Evolutionary conservation across 2,797 vertebrate genomes (phyloP), one percentile per base, ranked within the genome.

Genomic region (Phoeniculus purpureus): DNA sequence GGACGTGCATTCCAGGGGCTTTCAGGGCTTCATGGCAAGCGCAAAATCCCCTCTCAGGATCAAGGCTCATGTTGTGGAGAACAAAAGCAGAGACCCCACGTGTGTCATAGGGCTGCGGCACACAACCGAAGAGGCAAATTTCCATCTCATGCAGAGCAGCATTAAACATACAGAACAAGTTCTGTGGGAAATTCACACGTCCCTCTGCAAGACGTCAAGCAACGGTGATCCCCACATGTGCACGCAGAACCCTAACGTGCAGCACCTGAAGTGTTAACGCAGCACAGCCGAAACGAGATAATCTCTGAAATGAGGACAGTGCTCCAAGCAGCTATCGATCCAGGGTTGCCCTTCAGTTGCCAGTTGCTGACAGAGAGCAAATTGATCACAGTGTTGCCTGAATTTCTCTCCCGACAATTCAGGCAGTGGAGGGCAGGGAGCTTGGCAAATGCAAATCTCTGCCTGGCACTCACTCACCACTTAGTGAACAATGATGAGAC

Each of bases 261-360:
- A 4, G 83, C 15, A 40, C 68, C 64, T 26, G 2, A 78, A 68
- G 40, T 2, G 67, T 80, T 95, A 91, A 94, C 4, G 5, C 4
- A n/a, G 52, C 56, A 16, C 47, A 43, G 64, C 23, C 70, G 48
- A 92, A 94, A 72, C 1, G 4, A 21, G 72, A 65, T 55, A 70
- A 87, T 85, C 70, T 90, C 84, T 50, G 87, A 85, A 94, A 81
- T 2, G 55, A 93, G 86, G 54, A 88, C 82, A 32, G 64, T 7
- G 66, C 58, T 89, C 90, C 87, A 77, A 77, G 85, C 84, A 85
- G 0, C 0, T 29, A 87, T 92, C 56, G 43, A 89, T 93, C 74
- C 64, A 81, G 81, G 86, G 84, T 5, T 95, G 66, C 82, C 92
- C 85, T 89, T 91, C 92, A 55, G 71, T 77, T 81, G 60, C 60